Evolutionary conservation across 2,797 vertebrate genomes (phyloP), one percentile per base, ranked within the genome.

Genomic region (Menidia menidia): DNA sequence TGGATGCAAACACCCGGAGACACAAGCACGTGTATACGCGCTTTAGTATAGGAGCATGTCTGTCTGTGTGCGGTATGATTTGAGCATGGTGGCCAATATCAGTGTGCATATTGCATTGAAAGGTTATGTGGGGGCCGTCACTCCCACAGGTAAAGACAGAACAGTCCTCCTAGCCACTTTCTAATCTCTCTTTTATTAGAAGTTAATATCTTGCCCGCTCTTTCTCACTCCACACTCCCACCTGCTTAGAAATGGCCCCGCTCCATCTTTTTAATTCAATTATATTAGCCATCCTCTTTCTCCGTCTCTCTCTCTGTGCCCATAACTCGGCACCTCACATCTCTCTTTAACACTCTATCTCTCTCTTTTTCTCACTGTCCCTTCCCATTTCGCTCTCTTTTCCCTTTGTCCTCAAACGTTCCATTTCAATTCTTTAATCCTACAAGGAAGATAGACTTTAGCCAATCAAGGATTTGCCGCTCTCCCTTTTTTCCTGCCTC

Each of bases 151-250:
- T 91, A 89, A 90, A 92, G 90, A 89, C 91, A 89, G 82, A 88
- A 82, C 84, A 83, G 85, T 89, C 86, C 85, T 89, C 88, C 89
- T 83, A 82, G 85, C 87, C 91, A 92, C 90, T 92, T 91, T 92
- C 91, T 93, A 92, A 93, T 93, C 92, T 92, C 83, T 93, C 91
- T 93, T 93, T 93, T 93, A 93, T 93, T 93, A 92, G 92, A 92
- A 92, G 89, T 92, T 93, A 92, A 92, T 93, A 92, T 91, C 87
- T 87, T 50, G 82, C 86, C 90, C 75, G 86, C 88, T 91, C 87
- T 87, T 87, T 91, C 89, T 90, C 85, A 85, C 86, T 88, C 78
- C 83, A 82, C 83, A 88, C 88, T 90, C 88, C 89, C 89, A 89
- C 90, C 89, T 92, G 91, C 88, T 90, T 90, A 91, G 88, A 91